Conservation (phyloP, 2,797 vertebrate genomes). For the Acestrorhynchus altus region DNA sequence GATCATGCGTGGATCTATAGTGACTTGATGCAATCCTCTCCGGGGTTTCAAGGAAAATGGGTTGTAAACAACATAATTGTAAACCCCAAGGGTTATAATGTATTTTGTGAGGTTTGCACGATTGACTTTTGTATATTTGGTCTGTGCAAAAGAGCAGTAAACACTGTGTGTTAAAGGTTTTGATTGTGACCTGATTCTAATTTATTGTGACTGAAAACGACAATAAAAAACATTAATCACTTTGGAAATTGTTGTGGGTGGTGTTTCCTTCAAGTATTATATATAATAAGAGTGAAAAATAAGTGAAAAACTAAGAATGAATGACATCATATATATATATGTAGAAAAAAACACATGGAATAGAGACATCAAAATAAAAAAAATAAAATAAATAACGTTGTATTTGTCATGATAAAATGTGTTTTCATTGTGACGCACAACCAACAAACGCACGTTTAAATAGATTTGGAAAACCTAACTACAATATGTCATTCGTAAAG, state of each 20-base stretch:
- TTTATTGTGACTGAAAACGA: constrained; percentile 30
- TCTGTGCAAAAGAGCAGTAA: constrained; percentile 83
- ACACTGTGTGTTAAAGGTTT: constrained; percentile 81
- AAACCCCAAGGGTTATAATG: constrained; percentile 82
- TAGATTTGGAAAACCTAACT: too few relatives aligned
- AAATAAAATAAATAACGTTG: too few relatives aligned
- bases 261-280: background rate
- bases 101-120: constrained; percentile 81
- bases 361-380: too few relatives aligned
- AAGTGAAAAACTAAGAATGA: too few relatives aligned
- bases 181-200: constrained; percentile 30
- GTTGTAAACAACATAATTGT: constrained; percentile 82
- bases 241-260: background rate
- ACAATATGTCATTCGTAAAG: background rate
- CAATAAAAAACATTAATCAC: constrained; percentile 29
- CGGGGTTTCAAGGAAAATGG: constrained; percentile 77
- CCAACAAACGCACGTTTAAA: too few relatives aligned
- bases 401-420: too few relatives aligned
- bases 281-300: too few relatives aligned
- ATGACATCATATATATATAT: too few relatives aligned
- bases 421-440: too few relatives aligned
- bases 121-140: constrained; percentile 79
- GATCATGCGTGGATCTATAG: constrained; percentile 66
- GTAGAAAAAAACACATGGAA: too few relatives aligned
- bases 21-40: constrained; percentile 79